A percentile compares a stretch with the other conserved stretches of the same genome.
phyloP scores from a whole-genome alignment of 1,140 invertebrate species.

The Drosophila nebulosa region DNA sequence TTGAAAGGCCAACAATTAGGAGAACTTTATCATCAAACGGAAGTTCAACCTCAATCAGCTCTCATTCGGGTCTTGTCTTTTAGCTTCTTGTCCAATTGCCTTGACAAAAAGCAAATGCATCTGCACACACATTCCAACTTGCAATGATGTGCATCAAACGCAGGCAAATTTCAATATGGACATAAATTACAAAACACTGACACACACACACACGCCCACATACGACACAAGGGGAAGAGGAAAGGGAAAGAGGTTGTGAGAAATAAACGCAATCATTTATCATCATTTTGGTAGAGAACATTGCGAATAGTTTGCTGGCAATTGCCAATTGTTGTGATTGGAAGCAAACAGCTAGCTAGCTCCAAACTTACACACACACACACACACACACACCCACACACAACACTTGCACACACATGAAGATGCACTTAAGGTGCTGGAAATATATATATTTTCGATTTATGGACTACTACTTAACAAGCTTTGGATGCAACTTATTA shows the following conservation, averaged over 20 bases:
- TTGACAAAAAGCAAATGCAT: slow-evolving; percentile 7
- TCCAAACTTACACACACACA: slow-evolving; percentile 7
- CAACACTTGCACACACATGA: no score
- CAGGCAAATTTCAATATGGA: slow-evolving; percentile 14
- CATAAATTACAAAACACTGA: slow-evolving; percentile 18
- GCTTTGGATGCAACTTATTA: no score
- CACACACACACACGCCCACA: neutral
- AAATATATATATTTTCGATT: neutral
- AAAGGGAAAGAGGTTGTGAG: slow-evolving; percentile 10
- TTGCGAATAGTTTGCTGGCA: slow-evolving; percentile 50
- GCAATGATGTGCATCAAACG: neutral
- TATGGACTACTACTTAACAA: no score
- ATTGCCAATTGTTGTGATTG: slow-evolving; percentile 57
- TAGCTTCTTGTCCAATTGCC: slow-evolving; percentile 11
- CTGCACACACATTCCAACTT: neutral
- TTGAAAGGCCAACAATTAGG: neutral
- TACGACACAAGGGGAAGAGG: neutral
- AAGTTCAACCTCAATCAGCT: neutral
- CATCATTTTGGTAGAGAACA: slow-evolving; percentile 46
- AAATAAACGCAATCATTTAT: slow-evolving; percentile 49
- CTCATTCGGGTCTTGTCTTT: neutral
- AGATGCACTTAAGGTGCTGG: neutral
- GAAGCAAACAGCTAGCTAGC: slow-evolving; percentile 29
- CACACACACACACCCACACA: slow-evolving; percentile 7
- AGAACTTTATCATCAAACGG: neutral